Evolutionary conservation across 2,888 invertebrate genomes (phyloP).

Genomic region (Mayetiola destructor): DNA sequence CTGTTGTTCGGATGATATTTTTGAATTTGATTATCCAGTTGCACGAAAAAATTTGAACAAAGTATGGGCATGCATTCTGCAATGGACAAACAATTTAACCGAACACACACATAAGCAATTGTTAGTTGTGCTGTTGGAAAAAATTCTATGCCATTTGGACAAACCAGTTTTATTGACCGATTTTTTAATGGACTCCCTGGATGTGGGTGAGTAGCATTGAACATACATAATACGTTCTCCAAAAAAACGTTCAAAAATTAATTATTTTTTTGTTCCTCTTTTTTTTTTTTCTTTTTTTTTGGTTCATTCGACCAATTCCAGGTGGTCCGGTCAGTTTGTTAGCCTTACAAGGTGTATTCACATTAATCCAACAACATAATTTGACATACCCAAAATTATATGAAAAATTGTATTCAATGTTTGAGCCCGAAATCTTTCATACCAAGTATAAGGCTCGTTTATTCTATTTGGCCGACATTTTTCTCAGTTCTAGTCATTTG

Average conservation of each 20-base stretch:
- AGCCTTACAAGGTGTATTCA: conserved; percentile 81
- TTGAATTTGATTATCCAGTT: conserved; percentile 40
- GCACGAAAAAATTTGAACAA: conserved; percentile 48
- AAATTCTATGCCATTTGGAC: conserved; percentile 62
- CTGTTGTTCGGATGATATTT: conserved; percentile 33
- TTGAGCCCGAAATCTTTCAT: conserved; percentile 80
- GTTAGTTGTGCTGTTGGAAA: conserved; percentile 65
- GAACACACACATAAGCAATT: conserved; percentile 59
- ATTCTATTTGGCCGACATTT: conserved; percentile 76
- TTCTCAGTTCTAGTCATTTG: conserved; percentile 84
- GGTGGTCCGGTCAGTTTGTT: conserved; percentile 79
- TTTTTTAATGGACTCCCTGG: conserved; percentile 79
- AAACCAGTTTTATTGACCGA: conserved; percentile 77
- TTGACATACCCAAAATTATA: conserved; percentile 93
- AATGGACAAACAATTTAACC: conserved; percentile 46
- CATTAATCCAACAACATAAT: conserved; percentile 79
- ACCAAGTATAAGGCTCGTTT: conserved; percentile 80
- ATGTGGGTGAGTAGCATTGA: conserved; percentile 43
- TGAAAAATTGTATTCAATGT: conserved; percentile 85
- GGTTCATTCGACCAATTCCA: no score
- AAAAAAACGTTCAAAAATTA: conserved; percentile 2
- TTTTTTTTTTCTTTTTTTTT: conserved; percentile 17
- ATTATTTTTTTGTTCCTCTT: not conserved
- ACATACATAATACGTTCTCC: not conserved
- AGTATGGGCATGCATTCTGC: conserved; percentile 62